Evolutionary conservation across 2,113 vertebrate species (phyloP).

Genomic region (Glaucomys volans): DNA sequence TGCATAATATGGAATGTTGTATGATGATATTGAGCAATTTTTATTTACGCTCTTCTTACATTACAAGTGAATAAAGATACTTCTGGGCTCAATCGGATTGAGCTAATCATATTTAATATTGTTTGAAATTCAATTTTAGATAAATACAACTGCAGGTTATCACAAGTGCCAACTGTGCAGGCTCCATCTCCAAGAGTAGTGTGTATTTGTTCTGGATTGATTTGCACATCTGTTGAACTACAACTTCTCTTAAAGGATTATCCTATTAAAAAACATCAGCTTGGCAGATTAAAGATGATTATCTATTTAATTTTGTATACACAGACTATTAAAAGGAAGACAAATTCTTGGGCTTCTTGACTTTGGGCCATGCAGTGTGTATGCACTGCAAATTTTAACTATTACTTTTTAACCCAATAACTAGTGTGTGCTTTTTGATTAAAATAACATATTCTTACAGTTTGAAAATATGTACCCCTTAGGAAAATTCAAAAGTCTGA

Average conservation of each 20-base stretch:
- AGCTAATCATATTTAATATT: constrained; percentile 69
- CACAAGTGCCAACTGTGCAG: constrained; percentile 1
- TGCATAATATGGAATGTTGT: not conserved
- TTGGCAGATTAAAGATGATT: constrained; percentile 68
- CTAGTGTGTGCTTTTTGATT: not conserved
- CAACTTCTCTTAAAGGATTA: constrained; percentile 66
- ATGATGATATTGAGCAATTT: constrained; percentile 40
- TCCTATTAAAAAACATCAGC: constrained; percentile 63
- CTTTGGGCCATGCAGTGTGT: not conserved
- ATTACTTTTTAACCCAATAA: constrained; percentile 42
- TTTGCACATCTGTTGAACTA: constrained; percentile 58
- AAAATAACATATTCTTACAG: constrained; percentile 52
- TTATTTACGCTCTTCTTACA: constrained; percentile 52
- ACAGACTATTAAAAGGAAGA: constrained; percentile 49
- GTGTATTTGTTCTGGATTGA: constrained; percentile 38
- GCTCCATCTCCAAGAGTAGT: not conserved
- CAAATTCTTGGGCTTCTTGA: constrained; percentile 35
- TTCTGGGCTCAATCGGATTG: constrained; percentile 46
- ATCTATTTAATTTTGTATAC: constrained; percentile 69
- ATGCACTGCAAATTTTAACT: constrained; percentile 40
- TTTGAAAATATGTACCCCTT: not conserved
- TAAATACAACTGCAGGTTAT: constrained; percentile 67
- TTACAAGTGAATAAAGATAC: constrained; percentile 57
- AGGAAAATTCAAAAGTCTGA: constrained; percentile 9
- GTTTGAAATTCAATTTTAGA: constrained; percentile 78